These are phyloP conservation scores for Axis porcinus DNA, from an alignment of 2,113 vertebrate species.

Conservation along the genomic window DNA sequence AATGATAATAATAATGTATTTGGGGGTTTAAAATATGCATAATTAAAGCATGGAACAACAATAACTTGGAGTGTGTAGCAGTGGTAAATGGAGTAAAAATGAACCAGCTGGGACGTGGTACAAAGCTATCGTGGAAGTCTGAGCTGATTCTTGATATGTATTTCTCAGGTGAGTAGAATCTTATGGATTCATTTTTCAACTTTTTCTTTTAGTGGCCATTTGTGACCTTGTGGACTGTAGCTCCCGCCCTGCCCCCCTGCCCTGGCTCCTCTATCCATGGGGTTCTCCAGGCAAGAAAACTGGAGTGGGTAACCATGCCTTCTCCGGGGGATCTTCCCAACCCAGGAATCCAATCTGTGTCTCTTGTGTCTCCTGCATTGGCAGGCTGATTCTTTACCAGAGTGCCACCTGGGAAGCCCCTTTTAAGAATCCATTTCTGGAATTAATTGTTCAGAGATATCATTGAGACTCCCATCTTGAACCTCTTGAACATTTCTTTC, in stretches of 20 bases:
- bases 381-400: neutral
- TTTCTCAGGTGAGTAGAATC: neutral
- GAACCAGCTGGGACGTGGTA: neutral
- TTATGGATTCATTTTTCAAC: neutral
- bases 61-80: rapidly evolving
- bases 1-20: neutral
- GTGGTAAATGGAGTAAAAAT: neutral
- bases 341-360: neutral
- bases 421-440: neutral
- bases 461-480: neutral
- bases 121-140: neutral
- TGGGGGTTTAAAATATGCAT: no score
- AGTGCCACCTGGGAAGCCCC: neutral
- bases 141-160: neutral
- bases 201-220: neutral
- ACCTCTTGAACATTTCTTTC: neutral
- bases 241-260: no score
- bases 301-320: neutral
- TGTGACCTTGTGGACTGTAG: neutral
- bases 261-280: neutral
- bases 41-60: rapidly evolving
- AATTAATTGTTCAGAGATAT: neutral
- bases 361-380: neutral
- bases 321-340: neutral
- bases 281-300: neutral